Evolutionary conservation across 2,888 invertebrate genomes (phyloP).

Genomic region (Heliconius charithonia): DNA sequence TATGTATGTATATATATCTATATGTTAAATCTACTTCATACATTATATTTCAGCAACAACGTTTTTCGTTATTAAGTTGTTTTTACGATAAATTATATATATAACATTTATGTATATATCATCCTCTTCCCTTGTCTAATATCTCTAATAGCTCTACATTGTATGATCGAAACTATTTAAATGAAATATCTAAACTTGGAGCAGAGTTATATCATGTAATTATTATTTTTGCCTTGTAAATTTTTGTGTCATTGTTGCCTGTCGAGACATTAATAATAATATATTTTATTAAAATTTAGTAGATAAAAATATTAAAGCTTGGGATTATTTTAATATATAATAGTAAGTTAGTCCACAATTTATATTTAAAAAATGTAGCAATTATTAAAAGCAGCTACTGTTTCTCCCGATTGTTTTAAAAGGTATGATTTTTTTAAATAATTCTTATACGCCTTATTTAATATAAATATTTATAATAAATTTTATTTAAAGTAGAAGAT

Average conservation of each 20-base stretch:
- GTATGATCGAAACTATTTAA: too few relatives aligned
- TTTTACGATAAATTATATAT: too few relatives aligned
- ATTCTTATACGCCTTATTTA: neutral
- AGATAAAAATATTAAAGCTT: constrained; percentile 57
- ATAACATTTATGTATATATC: too few relatives aligned
- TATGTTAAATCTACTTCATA: too few relatives aligned
- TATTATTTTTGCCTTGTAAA: neutral
- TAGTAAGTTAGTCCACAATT: constrained; percentile 45
- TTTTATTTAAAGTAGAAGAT: constrained; percentile 4
- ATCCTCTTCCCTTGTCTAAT: too few relatives aligned
- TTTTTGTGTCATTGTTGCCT: neutral
- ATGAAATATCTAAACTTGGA: neutral
- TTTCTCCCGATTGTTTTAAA: neutral
- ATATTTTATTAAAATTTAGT: constrained; percentile 31
- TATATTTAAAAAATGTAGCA: constrained; percentile 23
- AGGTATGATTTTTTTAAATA: neutral
- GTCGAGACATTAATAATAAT: neutral
- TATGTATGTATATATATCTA: too few relatives aligned
- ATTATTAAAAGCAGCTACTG: constrained; percentile 11
- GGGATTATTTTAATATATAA: constrained; percentile 46
- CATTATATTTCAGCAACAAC: too few relatives aligned
- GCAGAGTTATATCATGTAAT: neutral
- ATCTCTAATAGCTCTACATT: too few relatives aligned
- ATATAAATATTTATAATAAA: constrained; percentile 8
- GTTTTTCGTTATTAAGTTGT: too few relatives aligned